Conservation (phyloP, 2,113 vertebrate genomes). For the Callopanchax toddi region DNA sequence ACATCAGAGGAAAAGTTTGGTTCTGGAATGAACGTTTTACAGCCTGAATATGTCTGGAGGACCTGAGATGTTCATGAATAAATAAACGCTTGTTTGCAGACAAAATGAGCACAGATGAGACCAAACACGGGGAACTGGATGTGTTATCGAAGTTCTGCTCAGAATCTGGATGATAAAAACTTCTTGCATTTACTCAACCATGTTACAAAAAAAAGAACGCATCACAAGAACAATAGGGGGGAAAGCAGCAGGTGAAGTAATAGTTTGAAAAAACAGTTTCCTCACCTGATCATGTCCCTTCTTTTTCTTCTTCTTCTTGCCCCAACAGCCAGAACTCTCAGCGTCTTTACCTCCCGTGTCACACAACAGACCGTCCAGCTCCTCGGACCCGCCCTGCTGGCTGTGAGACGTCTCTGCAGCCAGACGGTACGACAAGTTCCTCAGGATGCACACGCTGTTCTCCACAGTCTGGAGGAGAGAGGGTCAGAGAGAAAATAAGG, state of each 20-base stretch:
- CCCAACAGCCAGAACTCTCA: slow-evolving; percentile 98
- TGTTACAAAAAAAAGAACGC: neutral
- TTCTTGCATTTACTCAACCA: neutral
- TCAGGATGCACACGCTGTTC: slow-evolving; percentile 99
- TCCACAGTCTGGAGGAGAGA: slow-evolving; percentile 88
- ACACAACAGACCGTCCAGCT: slow-evolving; percentile 95
- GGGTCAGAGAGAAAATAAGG: neutral
- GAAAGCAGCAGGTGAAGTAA: too few relatives aligned
- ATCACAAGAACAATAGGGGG: too few relatives aligned
- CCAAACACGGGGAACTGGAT: neutral
- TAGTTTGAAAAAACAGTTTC: neutral
- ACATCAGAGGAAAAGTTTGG: neutral
- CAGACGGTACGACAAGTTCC: slow-evolving; percentile 98
- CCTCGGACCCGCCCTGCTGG: slow-evolving; percentile 97
- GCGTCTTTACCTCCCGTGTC: slow-evolving; percentile 92
- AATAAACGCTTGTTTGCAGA: neutral
- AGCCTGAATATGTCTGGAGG: neutral
- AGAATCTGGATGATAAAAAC: neutral
- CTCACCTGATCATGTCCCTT: slow-evolving; percentile 97
- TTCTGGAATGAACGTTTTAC: neutral
- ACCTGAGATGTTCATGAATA: neutral
- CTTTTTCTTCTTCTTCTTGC: slow-evolving; percentile 99
- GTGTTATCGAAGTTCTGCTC: neutral
- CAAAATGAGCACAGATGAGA: slow-evolving; percentile 1
- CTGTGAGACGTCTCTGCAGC: slow-evolving; percentile 98